A percentile compares a stretch with the other conserved stretches of the same genome.
phyloP scores from a whole-genome alignment of 2,888 invertebrate species.

The Dioctria linearis region DNA sequence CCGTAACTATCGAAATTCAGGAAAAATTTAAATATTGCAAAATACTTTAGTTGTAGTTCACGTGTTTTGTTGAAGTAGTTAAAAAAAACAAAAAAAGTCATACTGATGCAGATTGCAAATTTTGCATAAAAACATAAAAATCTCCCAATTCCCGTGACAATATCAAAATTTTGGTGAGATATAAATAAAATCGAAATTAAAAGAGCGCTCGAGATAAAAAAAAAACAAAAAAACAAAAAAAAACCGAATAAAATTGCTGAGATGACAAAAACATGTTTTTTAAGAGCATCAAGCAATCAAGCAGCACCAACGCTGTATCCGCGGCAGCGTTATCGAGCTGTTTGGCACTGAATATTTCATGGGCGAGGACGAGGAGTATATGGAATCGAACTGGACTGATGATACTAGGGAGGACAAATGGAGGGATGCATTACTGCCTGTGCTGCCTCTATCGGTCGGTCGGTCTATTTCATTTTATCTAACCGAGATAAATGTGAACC shows the following conservation, averaged over 20 bases:
- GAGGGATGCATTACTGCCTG: not conserved
- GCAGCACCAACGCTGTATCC: not conserved
- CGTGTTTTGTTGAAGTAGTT: too few species aligned
- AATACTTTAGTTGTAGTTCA: too few species aligned
- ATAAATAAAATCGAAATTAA: slow-evolving; percentile 39
- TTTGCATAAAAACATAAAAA: too few species aligned
- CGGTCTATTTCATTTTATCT: slow-evolving; percentile 33
- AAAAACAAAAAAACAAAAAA: slow-evolving; percentile 4
- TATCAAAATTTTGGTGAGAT: not conserved
- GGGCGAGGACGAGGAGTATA: not conserved
- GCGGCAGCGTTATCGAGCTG: slow-evolving; percentile 30
- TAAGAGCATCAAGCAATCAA: slow-evolving; percentile 25
- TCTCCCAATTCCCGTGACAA: not conserved
- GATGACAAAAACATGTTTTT: slow-evolving; percentile 41
- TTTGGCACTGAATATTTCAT: slow-evolving; percentile 45
- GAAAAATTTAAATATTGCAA: too few species aligned
- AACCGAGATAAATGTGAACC: slow-evolving; percentile 20
- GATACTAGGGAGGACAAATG: not conserved
- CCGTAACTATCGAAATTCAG: too few species aligned
- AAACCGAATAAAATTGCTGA: not conserved
- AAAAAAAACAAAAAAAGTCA: too few species aligned
- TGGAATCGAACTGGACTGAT: too few species aligned
- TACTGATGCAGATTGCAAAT: too few species aligned
- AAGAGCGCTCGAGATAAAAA: not conserved
- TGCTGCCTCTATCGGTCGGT: not conserved